These are phyloP conservation scores for Strix aluco DNA, from an alignment of 2,113 vertebrate genomes.

Conservation along the genomic window DNA sequence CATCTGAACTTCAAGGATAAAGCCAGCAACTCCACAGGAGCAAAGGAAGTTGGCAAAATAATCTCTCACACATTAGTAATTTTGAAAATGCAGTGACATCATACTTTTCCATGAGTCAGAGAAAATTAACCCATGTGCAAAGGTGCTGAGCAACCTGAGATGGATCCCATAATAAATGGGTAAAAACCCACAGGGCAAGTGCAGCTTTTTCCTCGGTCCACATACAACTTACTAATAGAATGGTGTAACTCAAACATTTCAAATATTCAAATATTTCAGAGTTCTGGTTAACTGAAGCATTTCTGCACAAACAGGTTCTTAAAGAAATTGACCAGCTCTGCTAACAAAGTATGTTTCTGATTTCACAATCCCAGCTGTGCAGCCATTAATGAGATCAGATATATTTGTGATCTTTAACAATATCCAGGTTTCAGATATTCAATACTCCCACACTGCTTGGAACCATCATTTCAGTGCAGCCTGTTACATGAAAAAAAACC, in stretches of 20 bases:
- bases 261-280: background rate
- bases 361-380: background rate
- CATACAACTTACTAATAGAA: background rate
- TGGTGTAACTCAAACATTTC: background rate
- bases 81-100: background rate
- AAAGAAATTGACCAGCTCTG: background rate
- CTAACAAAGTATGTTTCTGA: background rate
- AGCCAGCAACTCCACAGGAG: background rate
- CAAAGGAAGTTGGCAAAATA: constrained; percentile 10
- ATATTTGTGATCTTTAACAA: background rate
- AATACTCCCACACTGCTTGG: background rate
- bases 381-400: background rate
- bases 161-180: background rate
- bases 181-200: background rate
- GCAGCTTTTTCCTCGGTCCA: background rate
- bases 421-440: background rate
- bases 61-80: background rate
- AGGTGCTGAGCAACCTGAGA: background rate
- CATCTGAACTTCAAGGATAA: background rate
- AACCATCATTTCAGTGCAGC: background rate
- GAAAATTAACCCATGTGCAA: background rate
- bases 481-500: background rate
- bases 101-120: background rate
- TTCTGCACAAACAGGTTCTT: background rate
- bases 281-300: background rate